Evolutionary conservation across 1,140 invertebrate species (phyloP).

Genomic region (Amphibalanus amphitrite): DNA sequence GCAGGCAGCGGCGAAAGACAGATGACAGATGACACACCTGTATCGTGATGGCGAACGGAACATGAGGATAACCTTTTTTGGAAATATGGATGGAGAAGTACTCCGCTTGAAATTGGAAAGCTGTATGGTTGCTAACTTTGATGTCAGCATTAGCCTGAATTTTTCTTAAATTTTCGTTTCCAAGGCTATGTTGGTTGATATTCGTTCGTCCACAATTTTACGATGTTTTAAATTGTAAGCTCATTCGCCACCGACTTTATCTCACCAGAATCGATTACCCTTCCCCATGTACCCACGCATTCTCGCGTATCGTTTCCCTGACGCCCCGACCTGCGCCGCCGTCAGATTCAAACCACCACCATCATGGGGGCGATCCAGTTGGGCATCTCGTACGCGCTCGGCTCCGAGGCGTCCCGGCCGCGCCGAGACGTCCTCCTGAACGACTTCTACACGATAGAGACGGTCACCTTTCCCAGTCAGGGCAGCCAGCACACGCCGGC

Average conservation of each 20-base stretch:
- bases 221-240: background rate
- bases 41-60: slow-evolving; percentile 7
- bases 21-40: no score
- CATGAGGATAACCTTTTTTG: slow-evolving; percentile 5
- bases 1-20: no score
- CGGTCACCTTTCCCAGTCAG: slow-evolving; percentile 81
- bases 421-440: slow-evolving; percentile 97
- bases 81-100: no score
- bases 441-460: slow-evolving; percentile 98
- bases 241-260: slow-evolving; percentile 10
- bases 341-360: slow-evolving; percentile 79
- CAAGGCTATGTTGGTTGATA: slow-evolving; percentile 23
- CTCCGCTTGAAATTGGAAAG: no score
- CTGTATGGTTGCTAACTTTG: no score
- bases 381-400: slow-evolving; percentile 86
- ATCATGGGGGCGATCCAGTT: slow-evolving; percentile 98
- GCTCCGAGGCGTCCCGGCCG: slow-evolving; percentile 88
- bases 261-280: background rate
- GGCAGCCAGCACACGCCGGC: slow-evolving; percentile 75
- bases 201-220: slow-evolving; percentile 11
- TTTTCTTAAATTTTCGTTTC: background rate
- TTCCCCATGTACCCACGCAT: background rate
- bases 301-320: slow-evolving; percentile 19
- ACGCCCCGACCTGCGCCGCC: no score
- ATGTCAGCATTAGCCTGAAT: slow-evolving; percentile 13